Percentiles rank a stretch among this genome's conserved stretches.
Conservation (phyloP, 2,797 vertebrate genomes). For the Hydrocynus forskahlii region DNA sequence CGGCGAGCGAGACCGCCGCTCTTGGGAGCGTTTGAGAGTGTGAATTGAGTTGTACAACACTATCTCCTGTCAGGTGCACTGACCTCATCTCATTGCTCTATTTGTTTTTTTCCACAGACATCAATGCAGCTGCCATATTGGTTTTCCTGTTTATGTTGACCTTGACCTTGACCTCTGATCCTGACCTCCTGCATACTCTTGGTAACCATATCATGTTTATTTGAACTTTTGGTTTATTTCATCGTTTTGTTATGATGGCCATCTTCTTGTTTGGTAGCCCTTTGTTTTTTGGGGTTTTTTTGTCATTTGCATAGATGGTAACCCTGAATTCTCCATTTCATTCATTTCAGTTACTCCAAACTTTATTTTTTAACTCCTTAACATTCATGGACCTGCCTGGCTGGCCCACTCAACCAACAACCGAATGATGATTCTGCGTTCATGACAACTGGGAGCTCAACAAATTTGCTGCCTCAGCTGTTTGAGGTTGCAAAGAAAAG, state of each 20-base stretch:
- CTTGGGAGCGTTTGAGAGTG: slow-evolving; percentile 16
- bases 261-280: slow-evolving; percentile 60
- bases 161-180: slow-evolving; percentile 92
- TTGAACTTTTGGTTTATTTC: slow-evolving; percentile 83
- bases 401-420: background rate
- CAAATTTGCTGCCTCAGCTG: background rate
- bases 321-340: background rate
- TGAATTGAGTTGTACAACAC: slow-evolving; percentile 26
- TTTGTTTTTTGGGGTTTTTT: slow-evolving; percentile 55
- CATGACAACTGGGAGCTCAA: background rate
- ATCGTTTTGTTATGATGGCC: slow-evolving; percentile 54
- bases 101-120: slow-evolving; percentile 94
- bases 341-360: background rate
- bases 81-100: slow-evolving; percentile 94
- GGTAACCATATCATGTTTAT: slow-evolving; percentile 99
- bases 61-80: slow-evolving; percentile 77
- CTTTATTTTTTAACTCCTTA: background rate
- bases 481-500: background rate
- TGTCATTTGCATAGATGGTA: slow-evolving; percentile 31
- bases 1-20: background rate
- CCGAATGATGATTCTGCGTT: background rate
- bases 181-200: slow-evolving; percentile 99
- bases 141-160: slow-evolving; percentile 99
- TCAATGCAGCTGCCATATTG: slow-evolving; percentile 92
- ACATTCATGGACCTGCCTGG: background rate